phyloP scores from a whole-genome alignment of 2,113 vertebrate genomes.

The Scomber japonicus region DNA sequence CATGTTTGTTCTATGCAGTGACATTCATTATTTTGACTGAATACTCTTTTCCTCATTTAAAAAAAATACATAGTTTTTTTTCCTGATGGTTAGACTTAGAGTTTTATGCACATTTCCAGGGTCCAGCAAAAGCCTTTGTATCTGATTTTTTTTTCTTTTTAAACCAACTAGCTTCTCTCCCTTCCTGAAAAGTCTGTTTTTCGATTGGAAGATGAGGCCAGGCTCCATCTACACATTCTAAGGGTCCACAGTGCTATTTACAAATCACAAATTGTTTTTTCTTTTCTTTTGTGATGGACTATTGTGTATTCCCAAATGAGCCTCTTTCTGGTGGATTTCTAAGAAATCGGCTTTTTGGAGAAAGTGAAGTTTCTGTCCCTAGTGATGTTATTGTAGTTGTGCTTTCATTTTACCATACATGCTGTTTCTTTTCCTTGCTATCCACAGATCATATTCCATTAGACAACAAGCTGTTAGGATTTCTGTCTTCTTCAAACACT shows the following conservation, averaged over 20 bases:
- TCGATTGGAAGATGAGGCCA: conserved; percentile 18
- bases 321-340: conserved; percentile 23
- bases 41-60: neutral
- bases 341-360: conserved; percentile 62
- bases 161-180: conserved; percentile 32
- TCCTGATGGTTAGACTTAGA: conserved; percentile 16
- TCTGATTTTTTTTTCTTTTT: conserved; percentile 25
- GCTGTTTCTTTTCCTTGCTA: conserved; percentile 61
- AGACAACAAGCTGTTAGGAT: conserved; percentile 89
- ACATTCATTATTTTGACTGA: conserved; percentile 12
- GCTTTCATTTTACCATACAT: conserved; percentile 74
- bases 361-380: conserved; percentile 78
- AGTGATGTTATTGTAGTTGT: conserved; percentile 74
- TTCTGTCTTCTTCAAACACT: conserved; percentile 87
- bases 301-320: conserved; percentile 65
- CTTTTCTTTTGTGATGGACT: conserved; percentile 73
- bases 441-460: conserved; percentile 85
- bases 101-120: conserved; percentile 45
- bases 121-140: conserved; percentile 53
- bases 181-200: conserved; percentile 16
- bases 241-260: conserved; percentile 55
- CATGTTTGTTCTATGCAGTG: conserved; percentile 62
- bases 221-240: conserved; percentile 23
- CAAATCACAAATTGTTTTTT: conserved; percentile 39
- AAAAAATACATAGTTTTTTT: conserved; percentile 18